These are phyloP conservation scores for Luscinia megarhynchos DNA, from an alignment of 2,797 vertebrate species.

Conservation along the genomic window DNA sequence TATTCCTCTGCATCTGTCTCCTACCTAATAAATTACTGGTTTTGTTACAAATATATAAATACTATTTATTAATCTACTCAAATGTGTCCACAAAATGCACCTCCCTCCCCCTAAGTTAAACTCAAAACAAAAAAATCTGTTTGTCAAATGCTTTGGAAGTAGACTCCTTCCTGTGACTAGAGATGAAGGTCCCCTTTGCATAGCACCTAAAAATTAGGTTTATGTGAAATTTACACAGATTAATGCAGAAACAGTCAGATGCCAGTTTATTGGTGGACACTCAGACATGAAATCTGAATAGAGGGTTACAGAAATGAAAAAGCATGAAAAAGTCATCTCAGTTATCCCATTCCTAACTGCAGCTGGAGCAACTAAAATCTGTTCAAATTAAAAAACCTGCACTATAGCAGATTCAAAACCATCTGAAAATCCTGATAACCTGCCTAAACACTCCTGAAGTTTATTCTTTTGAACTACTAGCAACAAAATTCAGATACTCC, in stretches of 20 bases:
- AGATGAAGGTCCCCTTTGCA: neutral
- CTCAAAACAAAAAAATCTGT: neutral
- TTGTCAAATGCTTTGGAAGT: conserved; percentile 28
- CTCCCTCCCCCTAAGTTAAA: conserved; percentile 34
- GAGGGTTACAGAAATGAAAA: neutral
- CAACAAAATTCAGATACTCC: neutral
- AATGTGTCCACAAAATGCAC: conserved; percentile 50
- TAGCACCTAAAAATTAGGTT: neutral
- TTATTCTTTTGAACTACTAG: neutral
- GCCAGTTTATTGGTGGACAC: neutral
- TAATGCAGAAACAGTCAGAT: neutral
- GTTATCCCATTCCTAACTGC: neutral
- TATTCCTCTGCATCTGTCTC: conserved; percentile 65
- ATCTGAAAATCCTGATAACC: neutral
- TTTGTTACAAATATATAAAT: conserved; percentile 77
- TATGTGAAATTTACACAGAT: neutral
- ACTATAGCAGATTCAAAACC: neutral
- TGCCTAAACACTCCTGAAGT: neutral
- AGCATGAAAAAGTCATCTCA: neutral
- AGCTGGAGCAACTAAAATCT: neutral
- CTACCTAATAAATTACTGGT: conserved; percentile 79
- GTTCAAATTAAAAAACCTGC: neutral
- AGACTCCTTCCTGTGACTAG: neutral
- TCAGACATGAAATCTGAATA: neutral
- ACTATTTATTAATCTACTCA: conserved; percentile 77